phyloP scores from a whole-genome alignment of 1,140 invertebrate genomes.

The Sinella curviseta region DNA sequence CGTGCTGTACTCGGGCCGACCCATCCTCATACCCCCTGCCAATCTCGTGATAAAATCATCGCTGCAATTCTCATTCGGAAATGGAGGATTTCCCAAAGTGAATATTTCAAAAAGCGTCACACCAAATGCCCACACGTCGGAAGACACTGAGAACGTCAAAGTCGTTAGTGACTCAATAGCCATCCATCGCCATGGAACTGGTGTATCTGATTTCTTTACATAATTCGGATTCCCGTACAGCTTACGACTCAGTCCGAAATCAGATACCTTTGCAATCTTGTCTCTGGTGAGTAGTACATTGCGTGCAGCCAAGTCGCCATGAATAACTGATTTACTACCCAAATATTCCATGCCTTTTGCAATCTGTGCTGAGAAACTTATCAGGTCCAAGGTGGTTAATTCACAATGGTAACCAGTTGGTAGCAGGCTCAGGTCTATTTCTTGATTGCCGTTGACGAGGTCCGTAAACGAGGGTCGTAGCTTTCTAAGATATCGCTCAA shows the following conservation, averaged over 20 bases:
- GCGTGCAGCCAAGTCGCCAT: slow-evolving; percentile 78
- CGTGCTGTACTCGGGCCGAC: not conserved
- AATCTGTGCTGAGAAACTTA: slow-evolving; percentile 10
- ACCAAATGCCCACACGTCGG: slow-evolving; percentile 81
- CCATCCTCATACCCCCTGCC: slow-evolving; percentile 14
- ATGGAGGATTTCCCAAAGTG: slow-evolving; percentile 79
- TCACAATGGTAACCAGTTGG: not conserved
- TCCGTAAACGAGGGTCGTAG: not conserved
- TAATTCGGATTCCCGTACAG: slow-evolving; percentile 78
- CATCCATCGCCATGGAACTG: slow-evolving; percentile 36
- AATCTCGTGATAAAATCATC: slow-evolving; percentile 1
- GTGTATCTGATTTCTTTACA: slow-evolving; percentile 68
- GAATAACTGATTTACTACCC: slow-evolving; percentile 60
- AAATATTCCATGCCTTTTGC: slow-evolving; percentile 32
- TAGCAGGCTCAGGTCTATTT: not conserved
- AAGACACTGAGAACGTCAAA: slow-evolving; percentile 69
- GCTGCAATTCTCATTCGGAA: slow-evolving; percentile 63
- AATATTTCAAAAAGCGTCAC: slow-evolving; percentile 81
- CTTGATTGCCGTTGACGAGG: slow-evolving; percentile 1
- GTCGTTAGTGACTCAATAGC: slow-evolving; percentile 64
- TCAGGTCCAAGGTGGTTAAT: not conserved
- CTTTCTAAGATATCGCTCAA: not conserved
- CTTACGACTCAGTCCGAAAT: slow-evolving; percentile 80
- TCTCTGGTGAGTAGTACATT: slow-evolving; percentile 75
- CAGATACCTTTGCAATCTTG: slow-evolving; percentile 79